Evolutionary conservation across 2,113 vertebrate species (phyloP).

Genomic region (zebrafish (Danio rerio)): GRCz12tu NC_133184.1:43970501-43971000

Average conservation of each 20-base stretch:
- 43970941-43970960: not conserved
- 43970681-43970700: not conserved
- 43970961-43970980: not conserved
- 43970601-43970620: constrained; percentile 40
- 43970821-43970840: not conserved
- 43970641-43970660: constrained; percentile 19
- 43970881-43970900: not conserved
- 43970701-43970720: constrained; percentile 18
- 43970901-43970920: not conserved
- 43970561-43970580: constrained; percentile 15
- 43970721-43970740: constrained; percentile 14
- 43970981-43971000: not conserved
- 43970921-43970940: not conserved
- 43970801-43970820: not conserved
- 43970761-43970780: constrained; percentile 1
- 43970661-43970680: not conserved
- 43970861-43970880: not conserved
- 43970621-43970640: not conserved
- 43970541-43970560: not conserved
- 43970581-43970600: constrained; percentile 7
- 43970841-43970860: not conserved
- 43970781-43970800: not conserved
- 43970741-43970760: not conserved
- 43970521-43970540: not conserved
- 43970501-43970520: not conserved